Percentiles rank a stretch among this genome's conserved stretches.
phyloP scores from a whole-genome alignment of 2,797 vertebrate species.

The Mormyrus hasselquistii region DNA sequence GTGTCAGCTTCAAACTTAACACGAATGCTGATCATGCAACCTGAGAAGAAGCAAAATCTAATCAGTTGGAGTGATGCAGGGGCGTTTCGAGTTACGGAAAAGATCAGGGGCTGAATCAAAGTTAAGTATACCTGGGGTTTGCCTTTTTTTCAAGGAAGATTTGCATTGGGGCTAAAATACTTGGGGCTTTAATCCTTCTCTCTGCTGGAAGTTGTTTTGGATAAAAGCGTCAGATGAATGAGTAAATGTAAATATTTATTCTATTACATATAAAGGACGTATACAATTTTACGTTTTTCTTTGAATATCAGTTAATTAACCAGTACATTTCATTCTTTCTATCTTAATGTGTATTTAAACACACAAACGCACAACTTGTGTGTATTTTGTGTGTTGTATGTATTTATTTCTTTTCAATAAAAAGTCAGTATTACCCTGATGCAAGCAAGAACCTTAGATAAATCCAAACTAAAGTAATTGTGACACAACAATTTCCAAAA shows the following conservation, averaged over 20 bases:
- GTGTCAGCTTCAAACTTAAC: background rate
- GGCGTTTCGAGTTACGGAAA: background rate
- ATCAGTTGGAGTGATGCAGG: background rate
- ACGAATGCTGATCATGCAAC: slow-evolving; percentile 3
- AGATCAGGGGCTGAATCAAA: background rate
- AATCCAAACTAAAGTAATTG: background rate
- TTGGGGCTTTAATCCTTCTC: background rate
- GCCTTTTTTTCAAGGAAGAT: background rate
- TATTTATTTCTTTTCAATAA: background rate
- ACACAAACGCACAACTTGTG: background rate
- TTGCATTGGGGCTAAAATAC: background rate
- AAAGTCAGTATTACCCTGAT: background rate
- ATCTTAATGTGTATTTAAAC: background rate
- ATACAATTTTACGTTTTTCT: background rate
- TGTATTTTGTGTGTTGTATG: background rate
- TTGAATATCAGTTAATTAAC: background rate
- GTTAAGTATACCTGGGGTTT: background rate
- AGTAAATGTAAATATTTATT: background rate
- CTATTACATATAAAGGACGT: background rate
- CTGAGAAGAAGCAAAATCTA: background rate
- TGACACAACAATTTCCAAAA: no score
- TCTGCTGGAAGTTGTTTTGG: background rate
- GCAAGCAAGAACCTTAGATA: background rate
- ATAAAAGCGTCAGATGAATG: background rate
- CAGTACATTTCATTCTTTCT: background rate